Conservation (phyloP, 2,888 invertebrate species). For the Mythimna lalbum region DNA sequence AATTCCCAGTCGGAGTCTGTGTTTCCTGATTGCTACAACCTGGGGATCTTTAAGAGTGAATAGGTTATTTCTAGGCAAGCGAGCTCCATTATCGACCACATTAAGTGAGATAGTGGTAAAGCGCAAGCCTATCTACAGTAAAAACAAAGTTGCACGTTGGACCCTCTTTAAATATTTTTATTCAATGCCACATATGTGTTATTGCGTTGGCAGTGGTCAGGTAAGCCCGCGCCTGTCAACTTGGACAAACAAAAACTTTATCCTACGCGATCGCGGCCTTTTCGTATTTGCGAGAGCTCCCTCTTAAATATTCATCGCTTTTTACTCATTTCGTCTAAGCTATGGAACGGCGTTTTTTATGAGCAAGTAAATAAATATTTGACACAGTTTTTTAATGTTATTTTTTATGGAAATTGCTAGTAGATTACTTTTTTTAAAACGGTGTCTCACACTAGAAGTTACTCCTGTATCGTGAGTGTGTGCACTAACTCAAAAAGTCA, state of each 20-base stretch:
- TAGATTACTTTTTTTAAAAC: too few species aligned
- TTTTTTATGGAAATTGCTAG: too few species aligned
- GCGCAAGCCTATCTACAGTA: too few species aligned
- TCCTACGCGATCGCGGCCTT: constrained; percentile 8
- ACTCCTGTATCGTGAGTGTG: too few species aligned
- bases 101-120: too few species aligned
- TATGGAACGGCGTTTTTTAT: constrained; percentile 49
- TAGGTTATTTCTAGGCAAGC: too few species aligned
- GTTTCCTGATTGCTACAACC: too few species aligned
- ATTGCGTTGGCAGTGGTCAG: constrained; percentile 38
- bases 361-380: constrained; percentile 50
- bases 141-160: neutral
- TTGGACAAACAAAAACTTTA: constrained; percentile 47
- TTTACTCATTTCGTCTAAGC: constrained; percentile 51
- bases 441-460: too few species aligned
- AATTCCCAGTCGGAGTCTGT: too few species aligned
- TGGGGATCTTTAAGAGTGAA: too few species aligned
- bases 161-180: neutral
- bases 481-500: too few species aligned
- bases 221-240: constrained; percentile 37
- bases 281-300: constrained; percentile 36
- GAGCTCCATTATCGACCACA: too few species aligned
- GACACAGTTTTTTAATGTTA: constrained; percentile 23
- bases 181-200: neutral
- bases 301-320: constrained; percentile 53